Evolutionary conservation across 2,888 invertebrate genomes (phyloP).

Genomic region (Eristalis pertinax): DNA sequence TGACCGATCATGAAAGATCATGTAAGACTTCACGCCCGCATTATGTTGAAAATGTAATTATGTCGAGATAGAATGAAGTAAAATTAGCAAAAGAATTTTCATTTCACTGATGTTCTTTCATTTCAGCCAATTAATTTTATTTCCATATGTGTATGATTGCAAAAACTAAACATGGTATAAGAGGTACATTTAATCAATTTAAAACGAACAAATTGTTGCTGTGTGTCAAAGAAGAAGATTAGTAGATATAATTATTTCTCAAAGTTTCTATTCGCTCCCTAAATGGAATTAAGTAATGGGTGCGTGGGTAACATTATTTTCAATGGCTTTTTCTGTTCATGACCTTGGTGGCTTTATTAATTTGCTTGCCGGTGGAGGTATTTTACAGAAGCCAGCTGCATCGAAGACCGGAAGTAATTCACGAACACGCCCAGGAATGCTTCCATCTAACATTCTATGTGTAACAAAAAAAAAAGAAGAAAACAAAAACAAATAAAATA

Average conservation of each 20-base stretch:
- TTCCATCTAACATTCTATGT: slow-evolving; percentile 86
- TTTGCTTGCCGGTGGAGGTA: slow-evolving; percentile 90
- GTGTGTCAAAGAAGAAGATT: slow-evolving; percentile 54
- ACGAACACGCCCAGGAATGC: slow-evolving; percentile 86
- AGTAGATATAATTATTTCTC: slow-evolving; percentile 54
- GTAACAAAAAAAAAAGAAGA: slow-evolving; percentile 40
- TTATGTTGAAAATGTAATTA: background rate
- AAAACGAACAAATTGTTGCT: slow-evolving; percentile 52
- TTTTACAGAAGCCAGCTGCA: slow-evolving; percentile 91
- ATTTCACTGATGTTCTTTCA: slow-evolving; percentile 36
- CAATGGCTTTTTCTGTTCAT: slow-evolving; percentile 67
- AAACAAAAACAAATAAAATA: background rate
- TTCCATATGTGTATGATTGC: slow-evolving; percentile 53
- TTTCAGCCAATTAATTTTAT: slow-evolving; percentile 61
- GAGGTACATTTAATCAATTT: slow-evolving; percentile 57
- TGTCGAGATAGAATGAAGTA: background rate
- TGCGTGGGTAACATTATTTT: slow-evolving; percentile 53
- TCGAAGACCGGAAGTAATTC: slow-evolving; percentile 92
- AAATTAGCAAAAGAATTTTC: slow-evolving; percentile 10
- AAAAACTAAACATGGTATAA: slow-evolving; percentile 30
- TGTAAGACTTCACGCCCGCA: background rate
- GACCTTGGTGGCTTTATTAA: slow-evolving; percentile 85
- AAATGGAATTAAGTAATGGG: slow-evolving; percentile 66
- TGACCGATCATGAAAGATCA: too few species aligned
- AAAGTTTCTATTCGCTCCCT: slow-evolving; percentile 39